Evolutionary conservation across 2,113 vertebrate species (phyloP).

Genomic region (Oryctolagus cuniculus): mOryCun1.1 NC_091441.1:114119001-114119500

Average conservation of each 20-base stretch:
- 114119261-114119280: not conserved
- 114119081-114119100: not conserved
- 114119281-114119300: constrained; percentile 20
- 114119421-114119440: not conserved
- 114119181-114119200: not conserved
- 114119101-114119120: not conserved
- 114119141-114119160: not conserved
- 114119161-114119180: not conserved
- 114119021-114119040: too few species aligned
- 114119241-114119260: not conserved
- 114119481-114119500: not conserved
- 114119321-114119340: not conserved
- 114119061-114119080: too few species aligned
- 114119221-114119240: not conserved
- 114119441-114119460: not conserved
- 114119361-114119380: not conserved
- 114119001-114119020: too few species aligned
- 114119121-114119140: not conserved
- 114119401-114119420: not conserved
- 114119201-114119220: not conserved
- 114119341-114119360: constrained; percentile 19
- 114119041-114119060: too few species aligned
- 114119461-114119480: not conserved
- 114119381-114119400: not conserved
- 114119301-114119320: not conserved